Evolutionary conservation across 2,888 invertebrate species (phyloP).

Genomic region (Ectobius pallidus): DNA sequence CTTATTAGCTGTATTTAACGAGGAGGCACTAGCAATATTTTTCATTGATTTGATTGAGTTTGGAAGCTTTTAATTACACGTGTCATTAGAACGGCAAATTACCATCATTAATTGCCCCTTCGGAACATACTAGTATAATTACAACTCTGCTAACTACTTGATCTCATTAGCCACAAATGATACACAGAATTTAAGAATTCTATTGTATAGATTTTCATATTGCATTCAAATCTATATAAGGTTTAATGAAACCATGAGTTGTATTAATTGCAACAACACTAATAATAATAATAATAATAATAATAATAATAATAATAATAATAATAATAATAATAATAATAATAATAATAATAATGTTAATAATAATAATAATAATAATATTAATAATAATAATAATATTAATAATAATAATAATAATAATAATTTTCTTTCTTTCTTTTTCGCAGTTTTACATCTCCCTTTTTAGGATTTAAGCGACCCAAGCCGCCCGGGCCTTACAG

Average conservation of each 20-base stretch:
- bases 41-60: background rate
- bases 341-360: background rate
- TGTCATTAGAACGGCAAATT: background rate
- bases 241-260: too few relatives aligned
- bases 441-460: too few relatives aligned
- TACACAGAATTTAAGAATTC: background rate
- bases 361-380: background rate
- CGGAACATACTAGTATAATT: background rate
- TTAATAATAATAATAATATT: background rate
- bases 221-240: too few relatives aligned
- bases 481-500: too few relatives aligned
- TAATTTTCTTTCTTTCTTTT: too few relatives aligned
- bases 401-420: background rate
- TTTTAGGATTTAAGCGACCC: too few relatives aligned
- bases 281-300: background rate
- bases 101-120: background rate
- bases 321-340: background rate
- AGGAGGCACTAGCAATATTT: too few relatives aligned
- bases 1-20: too few relatives aligned
- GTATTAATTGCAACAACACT: background rate
- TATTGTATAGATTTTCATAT: background rate
- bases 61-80: background rate
- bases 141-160: background rate
- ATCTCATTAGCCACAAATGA: background rate
- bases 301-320: background rate